Base-by-base conservation (phyloP, 2,888 invertebrate genomes). In the Rapana venosa region DNA sequence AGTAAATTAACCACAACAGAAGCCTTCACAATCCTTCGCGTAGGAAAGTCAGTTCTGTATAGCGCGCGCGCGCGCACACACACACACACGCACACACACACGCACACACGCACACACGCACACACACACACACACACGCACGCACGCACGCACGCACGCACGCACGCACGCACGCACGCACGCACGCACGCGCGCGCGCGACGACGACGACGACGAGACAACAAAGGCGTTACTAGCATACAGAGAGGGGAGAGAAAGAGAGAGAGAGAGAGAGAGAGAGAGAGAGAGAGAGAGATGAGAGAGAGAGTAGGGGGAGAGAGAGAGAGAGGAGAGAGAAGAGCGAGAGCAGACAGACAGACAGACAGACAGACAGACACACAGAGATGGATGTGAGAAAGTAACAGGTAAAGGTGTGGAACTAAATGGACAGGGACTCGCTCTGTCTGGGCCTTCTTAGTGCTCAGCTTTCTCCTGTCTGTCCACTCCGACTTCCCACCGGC, bases 301-400 rank as follows among this genome's bases (percentile, higher is more conserved):
- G n/a, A 74, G n/a, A 74, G n/a, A 74, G 74, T 2, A 74, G 74
- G n/a, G 22, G 11, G 1, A n/a, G 74, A 74, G 74, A 22, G n/a
- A 26, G 74, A 74, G n/a, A 74, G 74, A 74, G 70, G 74, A 22
- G 22, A 74, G 74, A 74, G n/a, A 74, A n/a, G 74, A 74, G 74
- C 8, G 0, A 11, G n/a, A n/a, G n/a, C 22, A 74, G 30, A n/a
- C 8, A n/a, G 74, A 74, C n/a, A n/a, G 74, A n/a, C 22, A 74
- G 74, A 22, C n/a, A 74, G 74, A 30, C 22, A 74, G 30, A 74
- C 22, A 74, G 74, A 74, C n/a, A 74, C 2, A n/a, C 22, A n/a
- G 74, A 74, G 74, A 74, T 4, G 13, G 15, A 61, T 61, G 61
- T 15, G 61, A 22, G 61, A 61, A 22, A 15, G 61, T 20, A 22